Percentiles rank a stretch among this genome's conserved stretches.
These are phyloP conservation scores for Oriolus oriolus DNA, from an alignment of 2,113 vertebrate species.

Conservation along the genomic window DNA sequence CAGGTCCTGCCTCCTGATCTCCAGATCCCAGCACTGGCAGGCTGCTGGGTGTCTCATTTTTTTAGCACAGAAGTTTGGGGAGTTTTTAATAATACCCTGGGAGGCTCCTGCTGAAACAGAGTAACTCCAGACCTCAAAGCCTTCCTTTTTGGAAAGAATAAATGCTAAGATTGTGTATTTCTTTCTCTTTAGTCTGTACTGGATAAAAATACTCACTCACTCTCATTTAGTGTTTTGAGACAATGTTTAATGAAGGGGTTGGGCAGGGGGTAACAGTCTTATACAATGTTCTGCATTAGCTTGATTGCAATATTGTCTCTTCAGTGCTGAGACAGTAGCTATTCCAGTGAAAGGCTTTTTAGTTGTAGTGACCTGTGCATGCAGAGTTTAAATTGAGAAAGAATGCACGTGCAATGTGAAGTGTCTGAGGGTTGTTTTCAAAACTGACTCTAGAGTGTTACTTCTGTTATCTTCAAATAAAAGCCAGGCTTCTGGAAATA, in stretches of 20 bases:
- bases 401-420: neutral
- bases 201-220: neutral
- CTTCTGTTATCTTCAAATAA: neutral
- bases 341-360: neutral
- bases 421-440: neutral
- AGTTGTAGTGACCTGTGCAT: neutral
- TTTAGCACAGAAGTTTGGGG: neutral
- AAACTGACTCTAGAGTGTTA: neutral
- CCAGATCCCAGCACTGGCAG: neutral
- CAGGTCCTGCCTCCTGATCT: neutral
- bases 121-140: neutral
- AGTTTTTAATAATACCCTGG: neutral
- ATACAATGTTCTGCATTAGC: neutral
- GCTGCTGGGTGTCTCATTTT: neutral
- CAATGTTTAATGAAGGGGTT: neutral
- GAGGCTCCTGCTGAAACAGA: neutral
- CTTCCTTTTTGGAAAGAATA: neutral
- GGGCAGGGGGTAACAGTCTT: neutral
- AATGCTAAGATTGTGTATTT: neutral
- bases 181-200: neutral
- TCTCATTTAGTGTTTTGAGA: neutral
- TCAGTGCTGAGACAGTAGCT: neutral
- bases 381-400: neutral
- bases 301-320: conserved; percentile 29
- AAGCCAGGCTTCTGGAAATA: neutral